A percentile compares a stretch with the other conserved stretches of the same genome.
Evolutionary conservation across 2,797 vertebrate species (phyloP).

Genomic region (Novumbra hubbsi): DNA sequence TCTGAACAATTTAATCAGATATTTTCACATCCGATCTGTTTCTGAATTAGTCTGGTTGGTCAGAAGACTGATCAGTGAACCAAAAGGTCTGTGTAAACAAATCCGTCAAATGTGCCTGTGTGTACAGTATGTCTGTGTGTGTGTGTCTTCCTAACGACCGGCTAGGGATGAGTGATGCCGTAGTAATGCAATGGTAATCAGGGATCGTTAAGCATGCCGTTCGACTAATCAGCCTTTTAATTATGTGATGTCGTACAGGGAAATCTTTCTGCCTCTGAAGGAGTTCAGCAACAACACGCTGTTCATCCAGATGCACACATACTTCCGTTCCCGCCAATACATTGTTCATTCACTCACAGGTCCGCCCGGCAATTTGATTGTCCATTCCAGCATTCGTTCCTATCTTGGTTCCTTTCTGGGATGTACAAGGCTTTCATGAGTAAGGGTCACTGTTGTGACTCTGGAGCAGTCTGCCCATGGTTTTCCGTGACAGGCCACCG

Average conservation of each 20-base stretch:
- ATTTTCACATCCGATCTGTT: too few species aligned
- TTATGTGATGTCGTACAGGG: not conserved
- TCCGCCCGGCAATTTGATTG: not conserved
- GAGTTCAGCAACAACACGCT: not conserved
- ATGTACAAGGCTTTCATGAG: not conserved
- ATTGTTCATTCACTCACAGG: not conserved
- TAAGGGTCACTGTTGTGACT: not conserved
- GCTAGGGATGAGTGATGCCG: not conserved
- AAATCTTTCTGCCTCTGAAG: not conserved
- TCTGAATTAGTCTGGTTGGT: too few species aligned
- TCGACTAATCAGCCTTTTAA: constrained; percentile 3
- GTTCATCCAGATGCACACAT: not conserved
- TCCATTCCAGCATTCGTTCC: not conserved
- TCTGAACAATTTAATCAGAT: too few species aligned
- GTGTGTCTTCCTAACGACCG: not conserved
- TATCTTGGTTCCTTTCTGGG: not conserved
- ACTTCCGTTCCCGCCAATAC: not conserved
- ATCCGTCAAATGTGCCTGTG: not conserved
- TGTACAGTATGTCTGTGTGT: not conserved
- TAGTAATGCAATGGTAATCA: not conserved
- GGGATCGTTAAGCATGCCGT: not conserved
- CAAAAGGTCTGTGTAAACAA: not conserved
- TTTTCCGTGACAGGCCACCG: not conserved
- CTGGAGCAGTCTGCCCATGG: not conserved
- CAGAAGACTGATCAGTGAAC: too few species aligned